phyloP scores from a whole-genome alignment of 2,888 invertebrate species.

The Drosophila colorata region DNA sequence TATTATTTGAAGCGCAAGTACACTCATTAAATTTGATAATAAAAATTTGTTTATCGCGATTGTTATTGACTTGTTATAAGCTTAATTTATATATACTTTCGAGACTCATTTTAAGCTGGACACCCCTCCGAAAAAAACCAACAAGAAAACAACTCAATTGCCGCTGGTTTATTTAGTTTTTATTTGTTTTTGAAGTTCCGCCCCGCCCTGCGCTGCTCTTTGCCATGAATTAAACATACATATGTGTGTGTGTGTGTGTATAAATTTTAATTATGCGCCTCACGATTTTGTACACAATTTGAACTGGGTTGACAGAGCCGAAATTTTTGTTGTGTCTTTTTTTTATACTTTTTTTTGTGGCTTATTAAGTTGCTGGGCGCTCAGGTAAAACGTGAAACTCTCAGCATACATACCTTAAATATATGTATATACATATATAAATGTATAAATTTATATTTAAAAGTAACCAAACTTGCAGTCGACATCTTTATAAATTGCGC shows the following conservation, averaged over 20 bases:
- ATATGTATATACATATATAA: slow-evolving; percentile 27
- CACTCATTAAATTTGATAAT: slow-evolving; percentile 7
- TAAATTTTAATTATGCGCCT: slow-evolving; percentile 78
- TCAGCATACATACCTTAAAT: slow-evolving; percentile 46
- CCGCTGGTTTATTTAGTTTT: slow-evolving; percentile 24
- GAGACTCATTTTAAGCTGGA: slow-evolving; percentile 5
- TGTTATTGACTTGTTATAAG: slow-evolving; percentile 48
- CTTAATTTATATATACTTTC: slow-evolving; percentile 33
- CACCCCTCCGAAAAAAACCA: slow-evolving; percentile 5
- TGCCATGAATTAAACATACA: slow-evolving; percentile 56
- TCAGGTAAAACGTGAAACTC: slow-evolving; percentile 70
- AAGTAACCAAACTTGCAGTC: slow-evolving; percentile 53
- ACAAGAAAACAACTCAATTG: slow-evolving; percentile 68
- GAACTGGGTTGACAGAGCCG: slow-evolving; percentile 77
- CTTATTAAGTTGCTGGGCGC: slow-evolving; percentile 50
- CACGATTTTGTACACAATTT: slow-evolving; percentile 80
- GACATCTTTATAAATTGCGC: slow-evolving; percentile 78
- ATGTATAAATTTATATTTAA: slow-evolving; percentile 25
- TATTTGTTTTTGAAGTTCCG: slow-evolving; percentile 17
- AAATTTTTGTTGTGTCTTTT: slow-evolving; percentile 25
- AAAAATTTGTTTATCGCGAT: slow-evolving; percentile 26
- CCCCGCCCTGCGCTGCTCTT: background rate
- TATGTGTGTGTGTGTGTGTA: slow-evolving; percentile 16
- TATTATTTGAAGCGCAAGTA: slow-evolving; percentile 11
- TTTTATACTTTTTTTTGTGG: slow-evolving; percentile 17